Evolutionary conservation across 2,888 invertebrate species (phyloP).

Genomic region (Diploptera punctata): DNA sequence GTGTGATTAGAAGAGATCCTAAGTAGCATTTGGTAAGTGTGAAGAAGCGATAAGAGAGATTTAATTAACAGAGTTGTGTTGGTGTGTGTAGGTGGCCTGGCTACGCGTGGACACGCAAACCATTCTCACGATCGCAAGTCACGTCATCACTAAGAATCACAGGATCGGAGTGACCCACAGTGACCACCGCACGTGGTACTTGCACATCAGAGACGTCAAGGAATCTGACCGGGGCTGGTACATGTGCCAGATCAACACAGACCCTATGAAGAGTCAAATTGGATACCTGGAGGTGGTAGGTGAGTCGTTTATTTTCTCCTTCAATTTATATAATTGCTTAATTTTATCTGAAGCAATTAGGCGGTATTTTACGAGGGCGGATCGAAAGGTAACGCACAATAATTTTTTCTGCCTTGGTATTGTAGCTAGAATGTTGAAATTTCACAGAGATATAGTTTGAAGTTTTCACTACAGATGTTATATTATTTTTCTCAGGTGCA

Average conservation of each 20-base stretch:
- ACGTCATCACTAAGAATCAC: slow-evolving; percentile 91
- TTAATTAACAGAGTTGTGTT: slow-evolving; percentile 20
- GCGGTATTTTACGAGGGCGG: too few species aligned
- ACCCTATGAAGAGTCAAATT: slow-evolving; percentile 76
- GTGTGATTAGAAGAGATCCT: too few species aligned
- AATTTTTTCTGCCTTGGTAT: too few species aligned
- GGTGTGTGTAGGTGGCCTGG: slow-evolving; percentile 80
- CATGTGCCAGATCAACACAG: slow-evolving; percentile 79
- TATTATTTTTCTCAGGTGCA: too few species aligned
- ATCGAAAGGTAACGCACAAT: too few species aligned
- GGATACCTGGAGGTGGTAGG: slow-evolving; percentile 71
- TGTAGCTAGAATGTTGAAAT: too few species aligned
- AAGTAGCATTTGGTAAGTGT: background rate
- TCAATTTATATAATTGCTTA: too few species aligned
- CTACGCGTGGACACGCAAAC: slow-evolving; percentile 89
- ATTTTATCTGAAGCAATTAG: too few species aligned
- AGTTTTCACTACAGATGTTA: too few species aligned
- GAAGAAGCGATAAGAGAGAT: background rate
- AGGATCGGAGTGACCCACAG: slow-evolving; percentile 79
- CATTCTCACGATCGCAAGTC: slow-evolving; percentile 85
- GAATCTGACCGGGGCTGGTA: slow-evolving; percentile 83
- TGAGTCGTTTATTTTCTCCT: too few species aligned
- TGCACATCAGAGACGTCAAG: slow-evolving; percentile 80
- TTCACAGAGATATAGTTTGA: too few species aligned
- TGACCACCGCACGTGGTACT: slow-evolving; percentile 81